These are phyloP conservation scores for Mellilla xanthometata DNA, from an alignment of 2,888 invertebrate species.

Conservation along the genomic window DNA sequence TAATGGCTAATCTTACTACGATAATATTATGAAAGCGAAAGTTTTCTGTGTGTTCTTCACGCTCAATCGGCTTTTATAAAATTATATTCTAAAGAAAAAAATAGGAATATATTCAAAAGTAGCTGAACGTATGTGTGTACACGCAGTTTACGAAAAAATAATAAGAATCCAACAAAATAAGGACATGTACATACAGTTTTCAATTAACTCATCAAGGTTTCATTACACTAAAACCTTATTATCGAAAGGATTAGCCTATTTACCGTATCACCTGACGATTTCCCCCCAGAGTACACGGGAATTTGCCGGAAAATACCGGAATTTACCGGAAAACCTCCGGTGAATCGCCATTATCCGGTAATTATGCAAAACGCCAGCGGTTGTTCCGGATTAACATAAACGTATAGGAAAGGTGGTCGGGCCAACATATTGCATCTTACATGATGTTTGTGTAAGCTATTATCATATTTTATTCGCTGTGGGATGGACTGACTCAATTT, in stretches of 20 bases:
- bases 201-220: neutral
- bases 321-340: constrained; percentile 34
- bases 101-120: no score
- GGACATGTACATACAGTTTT: no score
- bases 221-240: neutral
- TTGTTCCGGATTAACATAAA: constrained; percentile 38
- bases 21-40: no score
- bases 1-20: no score
- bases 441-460: neutral
- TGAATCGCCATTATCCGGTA: constrained; percentile 41
- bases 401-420: constrained; percentile 27
- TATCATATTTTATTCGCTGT: neutral
- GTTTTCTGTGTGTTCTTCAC: no score
- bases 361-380: constrained; percentile 42
- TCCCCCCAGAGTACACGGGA: neutral
- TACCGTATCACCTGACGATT: neutral
- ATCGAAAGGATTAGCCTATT: constrained; percentile 15
- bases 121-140: no score
- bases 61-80: no score
- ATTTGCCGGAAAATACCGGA: constrained; percentile 16
- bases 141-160: no score
- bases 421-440: constrained; percentile 2
- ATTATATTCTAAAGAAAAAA: no score
- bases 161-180: no score
- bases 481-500: no score